These are phyloP conservation scores for Beris chalybata DNA, from an alignment of 2,888 invertebrate species.

Conservation along the genomic window DNA sequence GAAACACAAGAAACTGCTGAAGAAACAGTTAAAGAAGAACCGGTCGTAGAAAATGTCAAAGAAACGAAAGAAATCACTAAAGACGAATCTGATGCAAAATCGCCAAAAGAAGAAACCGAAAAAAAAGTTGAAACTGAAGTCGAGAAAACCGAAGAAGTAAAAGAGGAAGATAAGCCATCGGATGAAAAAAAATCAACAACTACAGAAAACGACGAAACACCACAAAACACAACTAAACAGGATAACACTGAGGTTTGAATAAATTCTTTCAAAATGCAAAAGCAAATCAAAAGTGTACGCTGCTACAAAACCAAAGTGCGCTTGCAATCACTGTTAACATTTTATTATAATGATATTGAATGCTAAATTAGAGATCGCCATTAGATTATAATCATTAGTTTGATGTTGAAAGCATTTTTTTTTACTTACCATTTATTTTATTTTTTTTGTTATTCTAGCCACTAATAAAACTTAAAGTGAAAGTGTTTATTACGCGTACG, in stretches of 20 bases:
- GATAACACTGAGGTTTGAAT: slow-evolving; percentile 39
- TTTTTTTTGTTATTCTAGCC: too few species aligned
- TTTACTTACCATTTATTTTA: background rate
- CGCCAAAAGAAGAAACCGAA: background rate
- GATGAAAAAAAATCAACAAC: background rate
- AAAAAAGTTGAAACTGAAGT: background rate
- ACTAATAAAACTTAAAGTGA: too few species aligned
- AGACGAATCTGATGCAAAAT: background rate
- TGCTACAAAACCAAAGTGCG: too few species aligned
- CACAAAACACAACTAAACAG: slow-evolving; percentile 28
- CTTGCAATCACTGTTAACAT: too few species aligned
- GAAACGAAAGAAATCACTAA: slow-evolving; percentile 1
- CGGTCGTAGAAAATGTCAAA: background rate
- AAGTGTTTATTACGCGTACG: too few species aligned
- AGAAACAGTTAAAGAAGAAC: background rate
- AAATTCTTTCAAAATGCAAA: too few species aligned
- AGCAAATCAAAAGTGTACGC: too few species aligned
- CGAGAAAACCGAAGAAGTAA: slow-evolving; percentile 18
- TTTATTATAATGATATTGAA: too few species aligned
- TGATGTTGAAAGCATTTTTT: background rate
- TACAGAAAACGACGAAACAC: background rate
- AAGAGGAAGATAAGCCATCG: slow-evolving; percentile 30
- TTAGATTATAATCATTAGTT: background rate
- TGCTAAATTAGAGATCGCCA: too few species aligned
- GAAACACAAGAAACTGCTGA: too few species aligned